Evolutionary conservation across 2,113 vertebrate genomes (phyloP), one percentile per base, ranked within the genome.

Genomic region (Phycodurus eques): DNA sequence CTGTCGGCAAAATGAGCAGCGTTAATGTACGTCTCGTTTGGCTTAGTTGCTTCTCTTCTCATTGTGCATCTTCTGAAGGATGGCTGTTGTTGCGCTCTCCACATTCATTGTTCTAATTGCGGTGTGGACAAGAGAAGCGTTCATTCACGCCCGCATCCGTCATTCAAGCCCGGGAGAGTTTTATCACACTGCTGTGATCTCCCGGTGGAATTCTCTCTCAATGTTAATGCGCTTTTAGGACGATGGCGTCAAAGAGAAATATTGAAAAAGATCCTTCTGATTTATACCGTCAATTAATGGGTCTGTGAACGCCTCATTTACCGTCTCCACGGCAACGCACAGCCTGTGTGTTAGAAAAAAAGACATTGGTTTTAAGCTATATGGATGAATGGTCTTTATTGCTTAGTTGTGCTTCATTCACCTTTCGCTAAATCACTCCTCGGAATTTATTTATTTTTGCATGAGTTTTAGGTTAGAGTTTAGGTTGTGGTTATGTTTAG

Each of bases 211-310:
- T 6, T 60, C 85, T 85, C 84, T 71, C 82, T 92, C 90, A 88
- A 87, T 84, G 89, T 87, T 91, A 92, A 93, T 92, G 92, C 83
- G 74, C 87, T 92, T 89, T 88, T 76, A 77, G 83, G 83, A 88
- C 80, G 84, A 92, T 90, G 91, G 89, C 86, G 92, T 93, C 90
- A 86, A 76, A 71, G 77, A 89, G 89, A 90, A 89, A 88, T 88
- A 90, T 87, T 87, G 84, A 90, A 90, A 85, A 89, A 88, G 79
- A 88, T 81, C 83, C 77, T 67, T 14, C 80, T 82, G 89, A 92
- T 89, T 88, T 88, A 91, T 91, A 80, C 80, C 76, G 76, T 81
- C 85, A 90, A 91, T 92, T 86, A 88, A 88, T 75, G 76, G 44
- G 13, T 8, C 70, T 71, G 62, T 75, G 47, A 87, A 80, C 87